A percentile compares a stretch with the other conserved stretches of the same genome.
Evolutionary conservation across 1,140 invertebrate genomes (phyloP).

Genomic region (Charaxes varanes): DNA sequence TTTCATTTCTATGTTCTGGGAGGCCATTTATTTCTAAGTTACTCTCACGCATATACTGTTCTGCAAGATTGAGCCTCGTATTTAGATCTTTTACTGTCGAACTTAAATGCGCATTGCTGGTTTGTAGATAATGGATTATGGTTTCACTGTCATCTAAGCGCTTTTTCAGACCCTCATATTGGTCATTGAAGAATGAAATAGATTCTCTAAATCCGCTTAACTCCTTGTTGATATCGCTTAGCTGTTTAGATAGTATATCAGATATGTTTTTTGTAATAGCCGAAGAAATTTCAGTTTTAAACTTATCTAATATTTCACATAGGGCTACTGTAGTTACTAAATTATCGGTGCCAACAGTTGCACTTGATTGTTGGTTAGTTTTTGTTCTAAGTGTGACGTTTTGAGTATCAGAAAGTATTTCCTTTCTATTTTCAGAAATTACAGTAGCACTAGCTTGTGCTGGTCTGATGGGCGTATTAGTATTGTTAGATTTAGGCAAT

Average conservation of each 20-base stretch:
- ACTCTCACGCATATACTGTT: conserved; percentile 16
- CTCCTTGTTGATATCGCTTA: conserved; percentile 11
- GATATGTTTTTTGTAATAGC: conserved; percentile 1
- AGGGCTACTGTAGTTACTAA: not conserved
- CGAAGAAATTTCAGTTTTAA: conserved; percentile 1
- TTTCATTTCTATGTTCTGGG: conserved; percentile 16
- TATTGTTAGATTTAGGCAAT: conserved; percentile 8
- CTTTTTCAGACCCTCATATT: conserved; percentile 13
- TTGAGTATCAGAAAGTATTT: not conserved
- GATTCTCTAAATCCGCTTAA: conserved; percentile 12
- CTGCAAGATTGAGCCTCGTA: conserved; percentile 5
- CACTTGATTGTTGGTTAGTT: not conserved
- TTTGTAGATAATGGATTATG: conserved; percentile 5
- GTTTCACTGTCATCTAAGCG: conserved; percentile 3
- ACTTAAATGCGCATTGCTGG: conserved; percentile 9
- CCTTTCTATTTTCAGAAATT: not conserved
- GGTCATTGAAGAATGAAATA: conserved; percentile 13
- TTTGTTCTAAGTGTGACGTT: conserved; percentile 6
- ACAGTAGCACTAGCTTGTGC: not conserved
- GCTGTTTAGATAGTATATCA: conserved; percentile 1
- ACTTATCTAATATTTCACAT: not conserved
- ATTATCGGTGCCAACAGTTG: not conserved
- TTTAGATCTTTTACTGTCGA: conserved; percentile 8
- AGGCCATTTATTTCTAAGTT: conserved; percentile 20
- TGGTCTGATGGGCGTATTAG: conserved; percentile 7